phyloP scores from a whole-genome alignment of 2,113 vertebrate species.

The Oncorhynchus masou region DNA sequence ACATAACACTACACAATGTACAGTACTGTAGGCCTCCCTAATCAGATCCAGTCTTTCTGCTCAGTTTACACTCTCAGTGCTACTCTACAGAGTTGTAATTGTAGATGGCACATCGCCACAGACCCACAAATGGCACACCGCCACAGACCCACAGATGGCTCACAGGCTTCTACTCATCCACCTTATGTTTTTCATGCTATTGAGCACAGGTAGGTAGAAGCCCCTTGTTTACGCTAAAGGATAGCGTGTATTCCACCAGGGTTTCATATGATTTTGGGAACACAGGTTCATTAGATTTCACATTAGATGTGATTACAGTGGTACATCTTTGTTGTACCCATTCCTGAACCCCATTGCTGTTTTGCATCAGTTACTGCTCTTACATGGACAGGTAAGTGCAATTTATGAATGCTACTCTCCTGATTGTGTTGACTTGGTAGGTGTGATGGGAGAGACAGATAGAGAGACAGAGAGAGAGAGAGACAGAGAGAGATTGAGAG shows the following conservation, averaged over 20 bases:
- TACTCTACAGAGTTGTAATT: background rate
- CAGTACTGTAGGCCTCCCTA: background rate
- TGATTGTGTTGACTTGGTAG: background rate
- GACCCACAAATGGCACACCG: conserved; percentile 11
- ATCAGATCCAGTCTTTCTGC: background rate
- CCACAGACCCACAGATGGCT: conserved; percentile 39
- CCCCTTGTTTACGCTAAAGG: background rate
- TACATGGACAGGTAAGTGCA: too few relatives aligned
- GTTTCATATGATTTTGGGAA: background rate
- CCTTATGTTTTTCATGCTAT: conserved; percentile 37
- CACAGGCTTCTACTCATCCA: conserved; percentile 30
- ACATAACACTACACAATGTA: too few relatives aligned
- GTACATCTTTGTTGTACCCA: background rate
- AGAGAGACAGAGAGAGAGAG: too few relatives aligned
- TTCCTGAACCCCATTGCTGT: too few relatives aligned
- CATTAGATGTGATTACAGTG: background rate
- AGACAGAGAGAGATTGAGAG: too few relatives aligned
- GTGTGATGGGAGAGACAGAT: background rate
- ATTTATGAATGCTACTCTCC: background rate
- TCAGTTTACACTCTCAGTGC: conserved; percentile 1
- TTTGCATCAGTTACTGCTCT: too few relatives aligned
- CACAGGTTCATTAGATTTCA: background rate
- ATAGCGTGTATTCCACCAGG: background rate
- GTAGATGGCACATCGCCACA: background rate
- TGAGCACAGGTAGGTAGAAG: conserved; percentile 37